Evolutionary conservation across 2,113 vertebrate genomes (phyloP).

Genomic region (Isurus oxyrinchus): DNA sequence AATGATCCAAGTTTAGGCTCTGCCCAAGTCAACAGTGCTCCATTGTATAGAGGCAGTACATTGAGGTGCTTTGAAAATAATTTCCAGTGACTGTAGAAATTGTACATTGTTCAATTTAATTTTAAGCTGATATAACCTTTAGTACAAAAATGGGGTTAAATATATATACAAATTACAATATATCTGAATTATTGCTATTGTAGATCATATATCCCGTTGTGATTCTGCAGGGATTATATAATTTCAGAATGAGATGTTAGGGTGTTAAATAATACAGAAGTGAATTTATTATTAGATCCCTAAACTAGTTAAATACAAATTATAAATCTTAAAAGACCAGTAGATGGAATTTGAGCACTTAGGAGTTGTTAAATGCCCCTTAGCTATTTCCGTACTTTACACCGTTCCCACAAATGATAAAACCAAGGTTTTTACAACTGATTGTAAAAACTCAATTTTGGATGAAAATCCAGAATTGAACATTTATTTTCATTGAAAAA

Average conservation of each 20-base stretch:
- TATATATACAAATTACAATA: conserved; percentile 39
- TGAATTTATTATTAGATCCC: not conserved
- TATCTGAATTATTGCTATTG: conserved; percentile 57
- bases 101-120: not conserved
- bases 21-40: not conserved
- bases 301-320: not conserved
- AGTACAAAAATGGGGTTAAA: not conserved
- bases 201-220: conserved; percentile 43
- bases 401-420: not conserved
- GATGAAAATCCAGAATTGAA: not conserved
- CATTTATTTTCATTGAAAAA: not conserved
- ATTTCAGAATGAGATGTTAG: not conserved
- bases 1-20: not conserved
- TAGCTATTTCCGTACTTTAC: not conserved
- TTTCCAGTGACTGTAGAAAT: not conserved
- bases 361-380: no score
- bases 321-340: not conserved
- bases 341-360: not conserved
- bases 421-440: not conserved
- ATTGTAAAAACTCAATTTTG: not conserved
- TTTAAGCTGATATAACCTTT: not conserved
- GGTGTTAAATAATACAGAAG: not conserved
- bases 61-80: not conserved
- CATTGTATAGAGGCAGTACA: not conserved
- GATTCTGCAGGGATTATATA: not conserved